A percentile compares a stretch with the other conserved stretches of the same genome.
Evolutionary conservation across 2,113 vertebrate species (phyloP).

Genomic region (Ailurus styani): DNA sequence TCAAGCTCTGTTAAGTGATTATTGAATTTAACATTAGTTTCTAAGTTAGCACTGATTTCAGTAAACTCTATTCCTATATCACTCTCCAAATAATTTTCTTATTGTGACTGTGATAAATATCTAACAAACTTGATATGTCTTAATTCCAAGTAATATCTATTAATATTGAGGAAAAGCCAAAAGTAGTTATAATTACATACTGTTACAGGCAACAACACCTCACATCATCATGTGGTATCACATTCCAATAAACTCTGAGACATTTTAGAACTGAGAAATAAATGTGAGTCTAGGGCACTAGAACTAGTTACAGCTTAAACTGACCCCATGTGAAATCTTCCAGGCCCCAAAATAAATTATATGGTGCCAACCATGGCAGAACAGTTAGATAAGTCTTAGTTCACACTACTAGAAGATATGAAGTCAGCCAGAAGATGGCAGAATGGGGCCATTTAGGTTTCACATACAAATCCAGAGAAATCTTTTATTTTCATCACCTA

Average conservation of each 20-base stretch:
- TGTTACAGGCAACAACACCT: neutral
- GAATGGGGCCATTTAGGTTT: conserved; percentile 10
- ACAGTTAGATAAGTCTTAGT: neutral
- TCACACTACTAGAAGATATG: neutral
- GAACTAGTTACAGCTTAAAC: neutral
- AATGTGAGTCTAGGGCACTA: neutral
- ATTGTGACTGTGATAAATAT: neutral
- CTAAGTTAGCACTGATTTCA: neutral
- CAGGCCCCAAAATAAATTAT: neutral
- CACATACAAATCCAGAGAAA: neutral
- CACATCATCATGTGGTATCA: neutral
- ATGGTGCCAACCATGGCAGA: neutral
- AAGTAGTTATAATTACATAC: neutral
- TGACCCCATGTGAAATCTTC: neutral
- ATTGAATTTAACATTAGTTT: neutral
- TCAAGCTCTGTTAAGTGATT: neutral
- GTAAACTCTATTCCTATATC: neutral
- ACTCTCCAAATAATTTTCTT: neutral
- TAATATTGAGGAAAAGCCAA: neutral
- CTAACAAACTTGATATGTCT: neutral
- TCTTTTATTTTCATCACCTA: neutral
- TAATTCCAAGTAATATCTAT: neutral
- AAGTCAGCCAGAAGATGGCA: conserved; percentile 65
- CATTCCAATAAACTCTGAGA: neutral
- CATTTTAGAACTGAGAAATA: conserved; percentile 21